Evolutionary conservation across 2,113 vertebrate genomes (phyloP).

Genomic region (Gavia stellata): DNA sequence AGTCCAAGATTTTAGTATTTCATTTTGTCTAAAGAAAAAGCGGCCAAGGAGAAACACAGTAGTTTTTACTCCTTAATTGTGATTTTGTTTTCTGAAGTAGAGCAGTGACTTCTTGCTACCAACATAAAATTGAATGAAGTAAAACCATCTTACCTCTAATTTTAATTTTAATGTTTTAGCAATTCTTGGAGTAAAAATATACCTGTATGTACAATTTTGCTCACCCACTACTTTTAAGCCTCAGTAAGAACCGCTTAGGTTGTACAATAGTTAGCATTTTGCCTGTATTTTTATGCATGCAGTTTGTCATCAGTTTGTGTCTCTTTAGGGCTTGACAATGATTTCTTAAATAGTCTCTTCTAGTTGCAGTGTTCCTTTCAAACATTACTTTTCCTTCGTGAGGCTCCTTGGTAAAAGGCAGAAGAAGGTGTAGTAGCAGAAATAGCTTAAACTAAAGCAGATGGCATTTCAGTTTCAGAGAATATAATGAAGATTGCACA

Average conservation of each 20-base stretch:
- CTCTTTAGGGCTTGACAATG: background rate
- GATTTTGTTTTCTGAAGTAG: background rate
- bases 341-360: background rate
- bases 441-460: background rate
- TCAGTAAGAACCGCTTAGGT: background rate
- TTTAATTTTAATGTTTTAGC: background rate
- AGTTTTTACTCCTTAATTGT: background rate
- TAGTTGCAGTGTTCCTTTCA: background rate
- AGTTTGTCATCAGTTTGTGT: constrained; percentile 4
- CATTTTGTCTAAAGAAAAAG: background rate
- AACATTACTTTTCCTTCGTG: background rate
- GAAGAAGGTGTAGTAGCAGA: background rate
- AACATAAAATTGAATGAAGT: background rate
- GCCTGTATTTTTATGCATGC: background rate
- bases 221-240: background rate
- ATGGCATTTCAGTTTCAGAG: background rate
- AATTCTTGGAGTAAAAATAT: background rate
- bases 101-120: background rate
- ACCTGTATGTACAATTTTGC: background rate
- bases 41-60: background rate
- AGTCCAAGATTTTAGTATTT: background rate
- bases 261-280: constrained; percentile 17
- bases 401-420: background rate
- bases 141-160: background rate
- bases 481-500: background rate